Percentiles rank a stretch among this genome's conserved stretches.
phyloP scores from a whole-genome alignment of 2,113 vertebrate species.

The Lasiurus borealis region DNA sequence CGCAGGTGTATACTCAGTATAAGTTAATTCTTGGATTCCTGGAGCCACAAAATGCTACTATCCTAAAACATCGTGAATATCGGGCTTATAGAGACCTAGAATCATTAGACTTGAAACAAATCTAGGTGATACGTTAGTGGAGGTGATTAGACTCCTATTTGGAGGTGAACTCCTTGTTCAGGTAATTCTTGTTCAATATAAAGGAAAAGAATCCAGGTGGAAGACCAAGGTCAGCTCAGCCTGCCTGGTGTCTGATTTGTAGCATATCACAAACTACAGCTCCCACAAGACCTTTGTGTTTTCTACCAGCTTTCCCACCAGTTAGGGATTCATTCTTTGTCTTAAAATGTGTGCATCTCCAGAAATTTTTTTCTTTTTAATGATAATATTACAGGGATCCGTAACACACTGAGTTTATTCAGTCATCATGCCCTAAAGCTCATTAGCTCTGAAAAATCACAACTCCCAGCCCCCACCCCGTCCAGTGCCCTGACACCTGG shows the following conservation, averaged over 20 bases:
- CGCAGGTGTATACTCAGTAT: background rate
- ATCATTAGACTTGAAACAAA: background rate
- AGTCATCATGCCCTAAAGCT: background rate
- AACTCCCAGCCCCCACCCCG: too few species aligned
- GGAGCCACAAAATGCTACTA: background rate
- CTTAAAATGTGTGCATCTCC: slow-evolving; percentile 11
- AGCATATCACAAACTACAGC: background rate
- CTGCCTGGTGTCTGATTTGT: background rate
- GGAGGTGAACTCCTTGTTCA: background rate
- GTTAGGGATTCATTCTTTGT: background rate
- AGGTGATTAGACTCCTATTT: background rate
- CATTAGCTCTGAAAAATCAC: background rate
- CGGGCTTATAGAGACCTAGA: background rate
- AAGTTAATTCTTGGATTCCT: background rate
- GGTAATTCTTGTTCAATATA: background rate
- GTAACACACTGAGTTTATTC: background rate
- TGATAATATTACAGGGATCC: background rate
- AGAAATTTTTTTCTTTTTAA: background rate
- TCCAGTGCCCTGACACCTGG: background rate
- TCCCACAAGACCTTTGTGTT: background rate
- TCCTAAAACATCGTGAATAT: background rate
- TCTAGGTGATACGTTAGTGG: background rate
- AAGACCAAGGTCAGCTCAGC: background rate
- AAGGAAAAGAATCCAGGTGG: background rate
- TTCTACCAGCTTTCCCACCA: background rate